Base-by-base conservation (phyloP, 2,797 vertebrate species). In the Oreortyx pictus region DNA sequence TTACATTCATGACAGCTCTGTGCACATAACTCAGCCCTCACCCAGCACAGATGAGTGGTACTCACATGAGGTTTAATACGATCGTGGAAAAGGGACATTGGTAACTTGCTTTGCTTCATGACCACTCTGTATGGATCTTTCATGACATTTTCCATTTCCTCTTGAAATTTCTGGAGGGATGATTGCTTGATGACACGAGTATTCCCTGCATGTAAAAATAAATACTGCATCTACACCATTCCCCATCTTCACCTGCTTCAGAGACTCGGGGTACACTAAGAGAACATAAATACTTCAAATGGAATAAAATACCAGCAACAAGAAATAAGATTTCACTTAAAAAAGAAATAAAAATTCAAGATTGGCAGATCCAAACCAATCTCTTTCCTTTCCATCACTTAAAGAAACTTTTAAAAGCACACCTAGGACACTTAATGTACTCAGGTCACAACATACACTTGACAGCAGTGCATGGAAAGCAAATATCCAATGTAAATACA, bases 121-220 rank as follows among this genome's bases (percentile, higher is more conserved):
- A 99, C 98, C 67, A 99, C 98, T 83, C 98, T 98, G 95, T 99
- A 99, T 0, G 99, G 99, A 95, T 99, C 98, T 82, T 99, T 99
- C 97, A 99, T 97, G 29, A 99, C 97, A 0, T 95, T 97, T 50
- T 98, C 98, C 99, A 99, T 99, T 95, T 99, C 99, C 4, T 99
- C 99, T 94, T 99, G 99, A 95, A 99, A 99, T 86, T 98, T 99
- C 97, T 99, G 99, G 3, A 99, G 98, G 33, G 99, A 99, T 0
- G 99, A 98, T 59, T 99, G 99, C 97, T 99, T 99, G 97, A 99
- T 99, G 80, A 99, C 99, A 41, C 99, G 98, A 25, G 99, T 99
- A 90, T 99, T 99, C 93, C 98, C 99, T 99, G 97, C 73, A 76
- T 14, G 16, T 31, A 7, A 86, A 77, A 86, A 49, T 11, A 73